Percentiles rank a stretch among this genome's conserved stretches.
phyloP scores from a whole-genome alignment of 2,113 vertebrate genomes.

The Phocoena phocoena region DNA sequence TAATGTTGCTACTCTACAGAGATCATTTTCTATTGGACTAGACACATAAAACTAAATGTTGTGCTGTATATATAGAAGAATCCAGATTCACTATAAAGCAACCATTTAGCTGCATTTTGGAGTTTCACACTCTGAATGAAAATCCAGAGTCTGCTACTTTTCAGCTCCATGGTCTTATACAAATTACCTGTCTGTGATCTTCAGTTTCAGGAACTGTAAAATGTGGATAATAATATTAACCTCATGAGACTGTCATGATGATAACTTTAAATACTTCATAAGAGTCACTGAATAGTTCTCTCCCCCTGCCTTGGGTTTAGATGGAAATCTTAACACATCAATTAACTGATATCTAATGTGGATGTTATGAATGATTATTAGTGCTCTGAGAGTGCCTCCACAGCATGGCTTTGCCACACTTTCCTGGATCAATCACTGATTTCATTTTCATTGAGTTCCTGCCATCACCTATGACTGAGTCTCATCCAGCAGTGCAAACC shows the following conservation, averaged over 20 bases:
- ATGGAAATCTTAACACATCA: conserved; percentile 10
- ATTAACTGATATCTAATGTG: not conserved
- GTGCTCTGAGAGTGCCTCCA: not conserved
- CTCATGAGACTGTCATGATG: not conserved
- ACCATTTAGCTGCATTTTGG: not conserved
- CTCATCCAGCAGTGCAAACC: not conserved
- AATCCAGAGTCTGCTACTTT: not conserved
- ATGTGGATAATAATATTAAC: not conserved
- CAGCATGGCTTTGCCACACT: not conserved
- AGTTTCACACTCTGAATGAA: not conserved
- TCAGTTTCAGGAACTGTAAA: conserved; percentile 27
- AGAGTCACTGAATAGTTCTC: not conserved
- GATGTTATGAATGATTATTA: conserved; percentile 1
- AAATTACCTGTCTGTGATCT: not conserved
- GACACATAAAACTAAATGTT: conserved; percentile 19
- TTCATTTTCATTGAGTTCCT: conserved; percentile 60
- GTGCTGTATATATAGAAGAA: not conserved
- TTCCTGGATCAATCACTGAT: conserved; percentile 23
- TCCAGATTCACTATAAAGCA: not conserved
- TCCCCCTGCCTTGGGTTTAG: not conserved
- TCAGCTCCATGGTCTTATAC: not conserved
- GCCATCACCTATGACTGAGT: not conserved
- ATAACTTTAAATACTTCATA: conserved; percentile 18
- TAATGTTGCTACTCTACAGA: not conserved
- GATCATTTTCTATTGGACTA: not conserved